These are phyloP conservation scores for Dascillus cervinus DNA, from an alignment of 2,888 invertebrate genomes.

Conservation along the genomic window DNA sequence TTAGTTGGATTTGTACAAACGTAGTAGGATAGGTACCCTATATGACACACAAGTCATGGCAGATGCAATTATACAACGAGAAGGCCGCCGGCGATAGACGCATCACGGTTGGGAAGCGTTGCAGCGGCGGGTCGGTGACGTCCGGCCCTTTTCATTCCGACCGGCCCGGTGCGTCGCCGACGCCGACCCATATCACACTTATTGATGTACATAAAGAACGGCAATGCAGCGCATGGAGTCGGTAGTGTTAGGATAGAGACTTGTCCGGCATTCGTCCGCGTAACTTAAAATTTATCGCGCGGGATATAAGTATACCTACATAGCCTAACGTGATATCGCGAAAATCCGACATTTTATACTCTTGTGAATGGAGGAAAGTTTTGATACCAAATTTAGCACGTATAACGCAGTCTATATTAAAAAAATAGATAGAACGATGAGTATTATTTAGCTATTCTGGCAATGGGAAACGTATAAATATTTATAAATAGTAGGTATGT, in stretches of 20 bases:
- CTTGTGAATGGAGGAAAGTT: slow-evolving; percentile 40
- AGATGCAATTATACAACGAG: slow-evolving; percentile 16
- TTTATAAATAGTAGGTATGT: slow-evolving; percentile 34
- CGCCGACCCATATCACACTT: too few species aligned
- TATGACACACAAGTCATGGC: slow-evolving; percentile 12
- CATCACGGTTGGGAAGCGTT: slow-evolving; percentile 27
- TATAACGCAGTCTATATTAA: slow-evolving; percentile 34
- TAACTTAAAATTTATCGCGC: slow-evolving; percentile 20
- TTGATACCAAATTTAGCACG: slow-evolving; percentile 43
- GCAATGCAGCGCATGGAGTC: too few species aligned
- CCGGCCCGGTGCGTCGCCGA: background rate
- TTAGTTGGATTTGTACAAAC: slow-evolving; percentile 23
- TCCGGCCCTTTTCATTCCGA: background rate
- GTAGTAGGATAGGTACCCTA: slow-evolving; percentile 19
- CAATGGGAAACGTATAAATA: slow-evolving; percentile 18
- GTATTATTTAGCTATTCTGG: slow-evolving; percentile 36
- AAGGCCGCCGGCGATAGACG: slow-evolving; percentile 14
- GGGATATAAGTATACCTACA: slow-evolving; percentile 25
- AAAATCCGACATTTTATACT: slow-evolving; percentile 38
- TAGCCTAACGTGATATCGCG: slow-evolving; percentile 41
- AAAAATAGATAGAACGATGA: slow-evolving; percentile 30
- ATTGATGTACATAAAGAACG: too few species aligned
- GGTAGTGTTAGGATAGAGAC: too few species aligned
- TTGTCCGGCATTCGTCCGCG: slow-evolving; percentile 19
- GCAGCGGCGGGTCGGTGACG: slow-evolving; percentile 19